phyloP scores from a whole-genome alignment of 2,113 vertebrate genomes.

The Lampris megalopsis region DNA sequence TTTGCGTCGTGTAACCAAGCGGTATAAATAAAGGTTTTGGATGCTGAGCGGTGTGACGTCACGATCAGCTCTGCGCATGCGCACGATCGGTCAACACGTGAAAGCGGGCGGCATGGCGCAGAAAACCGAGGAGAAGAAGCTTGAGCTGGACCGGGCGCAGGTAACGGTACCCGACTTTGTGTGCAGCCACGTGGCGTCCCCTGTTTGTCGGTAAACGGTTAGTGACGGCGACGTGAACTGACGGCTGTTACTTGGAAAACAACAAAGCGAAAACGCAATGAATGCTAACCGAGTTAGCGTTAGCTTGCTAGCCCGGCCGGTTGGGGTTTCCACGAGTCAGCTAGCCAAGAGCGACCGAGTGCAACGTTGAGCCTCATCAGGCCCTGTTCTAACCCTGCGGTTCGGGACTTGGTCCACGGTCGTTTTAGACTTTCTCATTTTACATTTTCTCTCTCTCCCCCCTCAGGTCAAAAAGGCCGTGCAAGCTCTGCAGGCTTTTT shows the following conservation, averaged over 20 bases:
- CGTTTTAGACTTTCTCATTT: no score
- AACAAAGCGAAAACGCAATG: not conserved
- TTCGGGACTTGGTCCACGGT: no score
- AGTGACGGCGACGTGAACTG: not conserved
- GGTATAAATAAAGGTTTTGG: not conserved
- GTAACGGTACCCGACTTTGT: slow-evolving; percentile 45
- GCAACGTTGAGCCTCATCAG: no score
- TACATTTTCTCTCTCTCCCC: slow-evolving; percentile 12
- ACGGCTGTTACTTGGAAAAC: not conserved
- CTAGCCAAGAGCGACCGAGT: slow-evolving; percentile 9
- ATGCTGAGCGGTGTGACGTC: not conserved
- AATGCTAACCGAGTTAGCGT: not conserved
- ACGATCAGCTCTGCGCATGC: slow-evolving; percentile 51
- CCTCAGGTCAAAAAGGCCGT: slow-evolving; percentile 89
- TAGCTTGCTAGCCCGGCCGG: not conserved
- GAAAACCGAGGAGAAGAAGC: not conserved
- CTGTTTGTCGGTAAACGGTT: not conserved
- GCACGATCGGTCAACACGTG: slow-evolving; percentile 47
- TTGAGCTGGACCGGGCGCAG: slow-evolving; percentile 64
- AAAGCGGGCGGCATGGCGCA: slow-evolving; percentile 70
- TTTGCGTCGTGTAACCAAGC: no score
- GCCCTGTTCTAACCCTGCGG: no score
- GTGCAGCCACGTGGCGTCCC: not conserved
- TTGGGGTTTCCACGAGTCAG: slow-evolving; percentile 20
- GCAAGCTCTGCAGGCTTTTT: slow-evolving; percentile 83